Evolutionary conservation across 2,888 invertebrate species (phyloP).

Genomic region (Drosophila niveifrons): DNA sequence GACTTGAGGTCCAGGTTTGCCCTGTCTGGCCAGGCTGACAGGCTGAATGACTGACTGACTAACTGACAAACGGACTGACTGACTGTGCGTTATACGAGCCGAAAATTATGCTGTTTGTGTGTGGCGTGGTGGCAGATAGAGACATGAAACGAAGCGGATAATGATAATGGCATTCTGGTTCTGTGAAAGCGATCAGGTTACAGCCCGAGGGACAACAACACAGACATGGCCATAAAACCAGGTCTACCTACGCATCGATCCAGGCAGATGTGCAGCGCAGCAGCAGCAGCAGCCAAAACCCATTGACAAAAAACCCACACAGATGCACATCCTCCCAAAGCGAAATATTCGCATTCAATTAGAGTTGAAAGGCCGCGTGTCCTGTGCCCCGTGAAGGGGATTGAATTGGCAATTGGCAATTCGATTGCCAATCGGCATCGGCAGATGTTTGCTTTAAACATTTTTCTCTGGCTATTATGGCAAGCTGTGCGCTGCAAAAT

Average conservation of each 20-base stretch:
- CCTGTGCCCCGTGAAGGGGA: slow-evolving; percentile 39
- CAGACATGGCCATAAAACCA: slow-evolving; percentile 29
- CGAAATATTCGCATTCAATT: slow-evolving; percentile 56
- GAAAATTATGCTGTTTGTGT: slow-evolving; percentile 70
- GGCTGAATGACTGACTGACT: slow-evolving; percentile 7
- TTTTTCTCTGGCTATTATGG: slow-evolving; percentile 34
- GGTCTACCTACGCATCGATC: slow-evolving; percentile 64
- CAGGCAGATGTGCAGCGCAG: slow-evolving; percentile 63
- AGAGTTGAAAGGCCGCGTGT: slow-evolving; percentile 51
- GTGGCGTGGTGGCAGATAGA: slow-evolving; percentile 67
- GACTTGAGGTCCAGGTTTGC: slow-evolving; percentile 19
- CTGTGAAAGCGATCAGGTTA: slow-evolving; percentile 76
- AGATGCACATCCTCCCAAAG: slow-evolving; percentile 3
- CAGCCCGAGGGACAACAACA: slow-evolving; percentile 46
- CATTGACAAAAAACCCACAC: slow-evolving; percentile 43
- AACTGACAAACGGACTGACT: slow-evolving; percentile 26
- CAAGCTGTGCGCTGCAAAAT: slow-evolving; percentile 48
- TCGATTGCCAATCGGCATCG: slow-evolving; percentile 20
- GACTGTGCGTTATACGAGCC: slow-evolving; percentile 69
- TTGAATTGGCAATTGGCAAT: slow-evolving; percentile 48
- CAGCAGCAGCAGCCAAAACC: slow-evolving; percentile 37
- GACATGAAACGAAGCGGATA: slow-evolving; percentile 78
- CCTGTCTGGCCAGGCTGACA: slow-evolving; percentile 2
- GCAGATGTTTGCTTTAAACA: slow-evolving; percentile 14
- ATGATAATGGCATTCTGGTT: slow-evolving; percentile 78